Evolutionary conservation across 2,888 invertebrate genomes (phyloP), one percentile per base, ranked within the genome.

Genomic region (Schizotus pectinicornis): DNA sequence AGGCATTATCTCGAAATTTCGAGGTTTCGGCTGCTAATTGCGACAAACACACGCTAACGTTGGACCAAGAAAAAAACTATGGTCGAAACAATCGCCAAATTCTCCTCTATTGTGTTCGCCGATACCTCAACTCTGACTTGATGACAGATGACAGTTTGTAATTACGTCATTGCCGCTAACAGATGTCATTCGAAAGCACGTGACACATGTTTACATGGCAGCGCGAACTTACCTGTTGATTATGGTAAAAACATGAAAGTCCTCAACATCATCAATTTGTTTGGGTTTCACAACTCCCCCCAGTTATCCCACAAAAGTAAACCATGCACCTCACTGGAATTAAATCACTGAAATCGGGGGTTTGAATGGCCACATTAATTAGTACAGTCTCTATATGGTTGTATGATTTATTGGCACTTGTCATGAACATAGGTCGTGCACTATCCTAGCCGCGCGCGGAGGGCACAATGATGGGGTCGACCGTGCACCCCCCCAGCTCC

Each of bases 191-290:
- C 43, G 39, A 43, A 53, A 59, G 55, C 65, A 65, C 65, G 65
- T 65, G 65, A 63, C 59, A 55, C 59, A 61, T 63, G 65, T 65
- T 65, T 65, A 65, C 61, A 41, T 52, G 48, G 45, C 32, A 42
- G 32, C 11, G 47, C 30, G 11, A 39, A 31, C 63, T 65, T 62
- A 68, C 68, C 68, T 68, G 67, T 67, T 65, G 67, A 67, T 60
- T 59, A 60, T 50, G 45, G 55, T 49, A 58, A 41, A 31, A 52
- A 48, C 56, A 61, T 53, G 56, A 59, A 45, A 57, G 58, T 58
- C 47, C 56, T 60, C 60, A 55, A 62, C 62, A 61, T 61, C 41
- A 59, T 60, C 43, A 22, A 22, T 22, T 36, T 2, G 36, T 43
- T 22, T 22, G 2, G 22, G 22, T 22, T 22, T 22, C 22, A 22